Evolutionary conservation across 2,888 invertebrate species (phyloP), one percentile per base, ranked within the genome.

Genomic region (Tinea semifulvella): DNA sequence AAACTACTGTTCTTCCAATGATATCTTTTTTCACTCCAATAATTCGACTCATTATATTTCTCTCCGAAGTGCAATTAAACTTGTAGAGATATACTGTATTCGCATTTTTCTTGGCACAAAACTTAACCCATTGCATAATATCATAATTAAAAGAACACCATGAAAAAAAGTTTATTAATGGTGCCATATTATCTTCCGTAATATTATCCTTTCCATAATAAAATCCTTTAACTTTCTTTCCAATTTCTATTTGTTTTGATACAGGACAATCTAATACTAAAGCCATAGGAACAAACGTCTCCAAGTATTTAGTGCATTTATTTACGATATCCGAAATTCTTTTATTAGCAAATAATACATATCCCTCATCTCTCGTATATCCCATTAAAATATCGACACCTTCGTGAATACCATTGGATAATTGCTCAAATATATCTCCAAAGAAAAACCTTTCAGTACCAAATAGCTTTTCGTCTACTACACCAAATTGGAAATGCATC

Each of bases 361-460:
- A 19, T 1, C 91, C 91, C 69, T 92, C 92, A 40, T 90, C 85
- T 14, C 84, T 82, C 3, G 86, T 90, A 8, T 88, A 68, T 2
- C 92, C 92, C 16, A 85, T 76, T 17, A 92, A 85, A 60, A 90
- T 83, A 0, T 90, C 89, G 1, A 88, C 71, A 2, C 55, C 63
- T 49, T 65, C 55, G 31, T 84, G 68, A 6, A 71, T 67, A 6
- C 84, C 85, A 4, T 72, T 63, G 52, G 68, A 66, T 11, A 79
- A 50, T 11, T 65, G 58, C 7, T 84, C 70, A 7, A 47, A 45
- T 2, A 53, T 42, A 42, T 66, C 58, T 14, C 64, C 68, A 28
- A 50, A 53, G 46, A 68, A 68, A 45, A 65, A 73, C 46, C 56
- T 57, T 51, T 72, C 68, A 5, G 50, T 53, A 10, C 57, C 60